phyloP scores from a whole-genome alignment of 2,113 vertebrate species.

The Heteronetta atricapilla region DNA sequence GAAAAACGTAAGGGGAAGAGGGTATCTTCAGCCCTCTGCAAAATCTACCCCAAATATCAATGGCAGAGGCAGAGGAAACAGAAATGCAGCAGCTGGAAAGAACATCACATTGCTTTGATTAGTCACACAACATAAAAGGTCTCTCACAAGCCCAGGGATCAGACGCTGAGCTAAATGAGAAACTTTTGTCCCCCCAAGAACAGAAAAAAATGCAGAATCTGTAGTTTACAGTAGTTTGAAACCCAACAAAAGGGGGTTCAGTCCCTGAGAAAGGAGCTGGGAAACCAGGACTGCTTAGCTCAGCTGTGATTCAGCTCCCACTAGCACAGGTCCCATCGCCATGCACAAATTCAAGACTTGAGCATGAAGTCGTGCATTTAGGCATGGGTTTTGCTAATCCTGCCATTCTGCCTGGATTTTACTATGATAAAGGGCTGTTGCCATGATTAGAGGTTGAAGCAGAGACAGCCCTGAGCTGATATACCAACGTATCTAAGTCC shows the following conservation, averaged over 20 bases:
- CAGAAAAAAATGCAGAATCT: neutral
- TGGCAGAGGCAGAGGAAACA: neutral
- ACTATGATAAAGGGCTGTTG: neutral
- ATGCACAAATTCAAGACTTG: neutral
- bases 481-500: neutral
- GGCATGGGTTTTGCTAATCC: neutral
- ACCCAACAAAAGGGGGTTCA: neutral
- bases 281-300: neutral
- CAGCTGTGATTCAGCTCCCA: rapidly evolving
- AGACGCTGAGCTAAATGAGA: neutral
- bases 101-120: neutral
- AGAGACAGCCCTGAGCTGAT: neutral
- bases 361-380: neutral
- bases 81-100: neutral
- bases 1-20: neutral
- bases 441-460: neutral
- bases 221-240: neutral
- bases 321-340: neutral
- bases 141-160: neutral
- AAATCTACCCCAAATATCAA: neutral
- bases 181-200: neutral
- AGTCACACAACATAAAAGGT: neutral
- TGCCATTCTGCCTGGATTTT: too few species aligned
- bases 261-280: neutral
- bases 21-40: neutral